These are phyloP conservation scores for Onychorhynchus coronatus DNA, from an alignment of 2,113 vertebrate genomes.

Conservation along the genomic window DNA sequence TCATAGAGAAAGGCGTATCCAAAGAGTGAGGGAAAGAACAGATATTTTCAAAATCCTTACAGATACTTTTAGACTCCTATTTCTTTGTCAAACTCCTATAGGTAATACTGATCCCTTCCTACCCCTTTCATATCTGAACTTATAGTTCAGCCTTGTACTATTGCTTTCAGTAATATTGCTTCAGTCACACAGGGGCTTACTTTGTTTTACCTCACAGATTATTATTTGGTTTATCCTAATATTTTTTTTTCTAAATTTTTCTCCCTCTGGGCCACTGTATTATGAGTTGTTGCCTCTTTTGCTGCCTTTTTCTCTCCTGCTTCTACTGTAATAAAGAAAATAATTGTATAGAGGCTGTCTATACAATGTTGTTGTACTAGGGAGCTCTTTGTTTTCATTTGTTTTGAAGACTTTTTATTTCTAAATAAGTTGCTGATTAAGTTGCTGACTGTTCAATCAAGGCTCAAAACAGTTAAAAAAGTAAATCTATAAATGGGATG, in stretches of 20 bases:
- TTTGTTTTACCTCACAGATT: not conserved
- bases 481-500: not conserved
- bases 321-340: not conserved
- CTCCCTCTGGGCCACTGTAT: accelerated
- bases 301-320: not conserved
- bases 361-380: not conserved
- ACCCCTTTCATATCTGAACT: not conserved
- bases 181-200: not conserved
- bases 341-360: not conserved
- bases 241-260: not conserved
- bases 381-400: not conserved
- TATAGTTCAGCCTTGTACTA: not conserved
- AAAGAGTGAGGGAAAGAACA: not conserved
- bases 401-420: not conserved
- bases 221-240: not conserved
- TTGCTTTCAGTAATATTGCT: not conserved
- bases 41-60: not conserved
- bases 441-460: not conserved
- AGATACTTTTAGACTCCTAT: not conserved
- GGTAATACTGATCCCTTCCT: not conserved
- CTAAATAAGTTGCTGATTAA: not conserved
- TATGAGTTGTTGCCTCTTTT: not conserved
- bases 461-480: not conserved
- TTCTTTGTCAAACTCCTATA: not conserved
- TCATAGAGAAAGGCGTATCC: accelerated